Evolutionary conservation across 2,888 invertebrate genomes (phyloP).

Genomic region (Achlya flavicornis): DNA sequence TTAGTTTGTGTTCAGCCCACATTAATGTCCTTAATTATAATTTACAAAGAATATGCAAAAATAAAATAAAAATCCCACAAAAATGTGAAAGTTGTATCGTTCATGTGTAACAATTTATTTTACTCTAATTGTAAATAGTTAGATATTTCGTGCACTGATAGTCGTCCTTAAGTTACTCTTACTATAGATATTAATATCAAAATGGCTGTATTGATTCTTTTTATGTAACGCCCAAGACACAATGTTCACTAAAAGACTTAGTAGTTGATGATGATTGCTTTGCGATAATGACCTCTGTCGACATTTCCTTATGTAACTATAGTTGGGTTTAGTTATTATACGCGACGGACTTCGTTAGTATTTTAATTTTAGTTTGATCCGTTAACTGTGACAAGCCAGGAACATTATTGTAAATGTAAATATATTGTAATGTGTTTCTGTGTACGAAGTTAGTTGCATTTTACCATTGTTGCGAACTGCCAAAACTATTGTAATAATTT

Average conservation of each 20-base stretch:
- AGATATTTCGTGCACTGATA: slow-evolving; percentile 78
- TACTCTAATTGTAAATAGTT: slow-evolving; percentile 71
- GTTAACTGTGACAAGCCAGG: slow-evolving; percentile 45
- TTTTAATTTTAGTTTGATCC: slow-evolving; percentile 50
- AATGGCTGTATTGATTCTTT: slow-evolving; percentile 73
- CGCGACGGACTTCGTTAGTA: slow-evolving; percentile 29
- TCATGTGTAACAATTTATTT: slow-evolving; percentile 55
- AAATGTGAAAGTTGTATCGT: slow-evolving; percentile 53
- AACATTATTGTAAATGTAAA: slow-evolving; percentile 65
- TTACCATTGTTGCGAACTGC: slow-evolving; percentile 82
- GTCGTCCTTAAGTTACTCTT: slow-evolving; percentile 70
- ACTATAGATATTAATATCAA: slow-evolving; percentile 62
- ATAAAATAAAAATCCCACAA: slow-evolving; percentile 57
- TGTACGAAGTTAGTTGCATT: slow-evolving; percentile 76
- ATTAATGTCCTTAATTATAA: slow-evolving; percentile 59
- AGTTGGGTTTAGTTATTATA: slow-evolving; percentile 58
- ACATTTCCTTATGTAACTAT: slow-evolving; percentile 51
- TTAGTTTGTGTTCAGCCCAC: slow-evolving; percentile 66
- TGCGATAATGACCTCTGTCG: slow-evolving; percentile 41
- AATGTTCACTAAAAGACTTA: slow-evolving; percentile 58
- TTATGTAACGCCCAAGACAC: slow-evolving; percentile 59
- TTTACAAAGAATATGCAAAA: slow-evolving; percentile 55
- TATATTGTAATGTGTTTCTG: slow-evolving; percentile 72
- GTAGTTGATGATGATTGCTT: slow-evolving; percentile 54
- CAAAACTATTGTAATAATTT: slow-evolving; percentile 80